Evolutionary conservation across 2,888 invertebrate genomes (phyloP), one percentile per base, ranked within the genome.

Genomic region (Lordiphosa andalusiaca): DNA sequence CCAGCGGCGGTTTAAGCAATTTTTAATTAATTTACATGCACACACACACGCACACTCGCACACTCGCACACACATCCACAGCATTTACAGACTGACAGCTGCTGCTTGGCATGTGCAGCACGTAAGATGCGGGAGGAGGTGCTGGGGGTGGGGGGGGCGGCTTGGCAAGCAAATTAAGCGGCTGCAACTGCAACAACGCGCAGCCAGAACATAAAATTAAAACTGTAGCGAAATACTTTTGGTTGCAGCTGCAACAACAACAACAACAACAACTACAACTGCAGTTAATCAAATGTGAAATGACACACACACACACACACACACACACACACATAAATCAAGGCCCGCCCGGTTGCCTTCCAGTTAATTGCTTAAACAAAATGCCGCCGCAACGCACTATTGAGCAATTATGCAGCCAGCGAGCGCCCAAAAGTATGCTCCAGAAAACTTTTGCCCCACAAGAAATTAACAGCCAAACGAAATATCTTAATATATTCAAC

Each of bases 401-500:
- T 81, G 84, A 77, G 84, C 84, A 73, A 77, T 77, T 81, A 81
- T 69, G 80, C 65, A 73, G 49, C 33, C 52, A 19, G 9, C 16
- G 37, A 47, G 6, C 16, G n/a, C n/a, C 55, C 46, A 56, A 53
- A 62, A 53, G 13, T 39, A 36, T 36, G 50, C 42, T 51, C 56
- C 65, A 81, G 52, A 52, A 62, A 74, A 82, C 56, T 69, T 75
- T 67, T 62, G 23, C 61, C 73, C 40, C 50, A 42, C 66, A 60
- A 51, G 62, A 53, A 67, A 72, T 67, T 72, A 65, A 49, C 51
- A 67, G 61, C 13, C n/a, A 7, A 23, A 49, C 25, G 46, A 70
- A 84, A 82, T 83, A 70, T 82, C 84, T 78, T 84, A 78, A 78
- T 84, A 75, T 78, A 78, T 78, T 78, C 78, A 78, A 72, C 70